Percentiles rank a stretch among this genome's conserved stretches.
phyloP scores from a whole-genome alignment of 2,797 vertebrate species.

The Hydrolagus colliei region DNA sequence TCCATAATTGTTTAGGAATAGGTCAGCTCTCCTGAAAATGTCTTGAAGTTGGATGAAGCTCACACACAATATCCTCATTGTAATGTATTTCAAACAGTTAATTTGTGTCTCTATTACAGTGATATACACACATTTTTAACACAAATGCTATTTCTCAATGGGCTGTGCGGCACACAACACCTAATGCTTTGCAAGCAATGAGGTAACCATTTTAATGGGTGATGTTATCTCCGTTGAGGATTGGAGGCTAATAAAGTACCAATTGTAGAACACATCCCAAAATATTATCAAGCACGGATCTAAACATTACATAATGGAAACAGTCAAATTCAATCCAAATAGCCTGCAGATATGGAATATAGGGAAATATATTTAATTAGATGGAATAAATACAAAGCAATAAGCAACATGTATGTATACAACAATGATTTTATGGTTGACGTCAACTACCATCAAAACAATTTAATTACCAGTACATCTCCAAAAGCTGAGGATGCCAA shows the following conservation, averaged over 20 bases:
- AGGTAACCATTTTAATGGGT: background rate
- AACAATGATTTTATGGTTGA: too few relatives aligned
- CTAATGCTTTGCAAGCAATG: background rate
- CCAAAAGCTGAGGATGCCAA: too few relatives aligned
- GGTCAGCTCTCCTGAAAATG: background rate
- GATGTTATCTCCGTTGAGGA: background rate
- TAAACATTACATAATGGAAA: background rate
- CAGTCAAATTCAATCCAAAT: background rate
- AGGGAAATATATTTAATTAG: background rate
- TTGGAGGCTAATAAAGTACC: background rate
- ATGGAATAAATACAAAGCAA: too few relatives aligned
- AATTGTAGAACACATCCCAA: background rate
- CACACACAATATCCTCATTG: background rate
- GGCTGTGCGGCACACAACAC: background rate
- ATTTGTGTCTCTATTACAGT: background rate
- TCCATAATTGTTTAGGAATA: background rate
- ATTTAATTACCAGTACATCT: too few relatives aligned
- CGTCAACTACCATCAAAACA: too few relatives aligned
- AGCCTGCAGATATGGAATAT: background rate
- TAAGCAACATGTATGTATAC: too few relatives aligned
- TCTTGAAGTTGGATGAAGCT: background rate
- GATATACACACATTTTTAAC: background rate
- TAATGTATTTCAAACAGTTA: background rate
- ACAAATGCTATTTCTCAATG: background rate
- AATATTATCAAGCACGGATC: background rate